phyloP scores from a whole-genome alignment of 2,113 vertebrate genomes.

The Heliornis fulica region DNA sequence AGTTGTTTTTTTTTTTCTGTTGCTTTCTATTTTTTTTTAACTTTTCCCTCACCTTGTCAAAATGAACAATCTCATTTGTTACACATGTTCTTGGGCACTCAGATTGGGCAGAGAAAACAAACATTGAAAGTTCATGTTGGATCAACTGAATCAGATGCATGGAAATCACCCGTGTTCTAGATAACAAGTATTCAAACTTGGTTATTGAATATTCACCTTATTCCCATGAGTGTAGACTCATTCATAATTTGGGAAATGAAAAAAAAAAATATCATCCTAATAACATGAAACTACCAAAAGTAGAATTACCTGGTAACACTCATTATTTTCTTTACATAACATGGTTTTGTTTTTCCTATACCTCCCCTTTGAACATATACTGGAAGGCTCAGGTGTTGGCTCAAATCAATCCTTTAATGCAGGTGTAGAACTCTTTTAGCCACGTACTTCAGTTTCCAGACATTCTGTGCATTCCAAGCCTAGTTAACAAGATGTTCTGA shows the following conservation, averaged over 20 bases:
- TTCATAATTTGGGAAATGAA: background rate
- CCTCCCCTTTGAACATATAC: background rate
- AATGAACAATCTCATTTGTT: background rate
- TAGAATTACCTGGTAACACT: background rate
- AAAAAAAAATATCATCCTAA: background rate
- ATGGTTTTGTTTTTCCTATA: background rate
- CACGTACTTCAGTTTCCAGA: background rate
- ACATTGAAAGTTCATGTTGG: background rate
- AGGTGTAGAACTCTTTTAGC: background rate
- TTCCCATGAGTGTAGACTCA: background rate
- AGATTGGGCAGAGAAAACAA: background rate
- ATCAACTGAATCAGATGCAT: background rate
- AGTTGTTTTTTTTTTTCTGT: background rate
- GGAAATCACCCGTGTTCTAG: background rate
- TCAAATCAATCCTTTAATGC: background rate
- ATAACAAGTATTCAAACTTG: background rate
- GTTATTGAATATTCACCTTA: background rate
- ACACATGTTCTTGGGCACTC: background rate
- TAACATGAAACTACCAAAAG: background rate
- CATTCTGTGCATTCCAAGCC: background rate
- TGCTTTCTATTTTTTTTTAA: background rate
- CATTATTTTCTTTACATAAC: background rate
- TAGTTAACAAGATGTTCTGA: background rate
- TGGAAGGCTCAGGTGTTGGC: background rate
- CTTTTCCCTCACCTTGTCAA: background rate